Conservation (phyloP, 2,113 vertebrate species). For the Amazona vittata region DNA sequence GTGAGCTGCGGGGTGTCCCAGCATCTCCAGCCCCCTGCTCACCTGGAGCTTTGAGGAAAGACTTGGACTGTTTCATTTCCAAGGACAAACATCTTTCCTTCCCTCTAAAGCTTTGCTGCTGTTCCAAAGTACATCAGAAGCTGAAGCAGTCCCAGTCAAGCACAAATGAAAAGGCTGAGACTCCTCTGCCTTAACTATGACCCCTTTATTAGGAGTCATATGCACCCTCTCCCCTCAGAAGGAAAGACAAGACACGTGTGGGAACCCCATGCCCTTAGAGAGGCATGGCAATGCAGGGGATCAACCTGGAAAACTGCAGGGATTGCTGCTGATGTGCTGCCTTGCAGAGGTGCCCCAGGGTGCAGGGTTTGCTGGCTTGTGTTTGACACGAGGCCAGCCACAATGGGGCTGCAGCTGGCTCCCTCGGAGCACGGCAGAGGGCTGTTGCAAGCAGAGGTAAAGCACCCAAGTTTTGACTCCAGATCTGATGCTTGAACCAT, state of each 20-base stretch:
- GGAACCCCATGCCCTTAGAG: accelerated
- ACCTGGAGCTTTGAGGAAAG: not conserved
- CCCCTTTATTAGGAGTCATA: not conserved
- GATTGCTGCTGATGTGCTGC: not conserved
- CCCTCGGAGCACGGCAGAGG: not conserved
- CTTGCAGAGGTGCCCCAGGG: not conserved
- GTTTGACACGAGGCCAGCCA: not conserved
- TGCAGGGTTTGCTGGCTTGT: not conserved
- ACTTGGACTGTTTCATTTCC: not conserved
- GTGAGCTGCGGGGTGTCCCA: not conserved
- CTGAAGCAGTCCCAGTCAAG: not conserved
- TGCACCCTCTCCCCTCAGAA: not conserved
- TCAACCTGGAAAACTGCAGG: not conserved
- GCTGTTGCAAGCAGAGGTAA: not conserved
- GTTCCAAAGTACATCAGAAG: not conserved
- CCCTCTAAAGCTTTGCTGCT: not conserved
- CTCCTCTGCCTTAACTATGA: not conserved
- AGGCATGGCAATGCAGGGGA: not conserved
- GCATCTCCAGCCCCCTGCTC: not conserved
- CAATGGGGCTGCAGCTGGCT: accelerated
- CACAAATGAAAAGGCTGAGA: not conserved
- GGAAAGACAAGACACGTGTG: accelerated
- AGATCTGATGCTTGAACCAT: not conserved
- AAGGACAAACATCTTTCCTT: not conserved
- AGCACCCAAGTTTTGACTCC: accelerated